Percentiles rank a stretch among this genome's conserved stretches.
Evolutionary conservation across 2,888 invertebrate species (phyloP).

Genomic region (Carcina quercana): DNA sequence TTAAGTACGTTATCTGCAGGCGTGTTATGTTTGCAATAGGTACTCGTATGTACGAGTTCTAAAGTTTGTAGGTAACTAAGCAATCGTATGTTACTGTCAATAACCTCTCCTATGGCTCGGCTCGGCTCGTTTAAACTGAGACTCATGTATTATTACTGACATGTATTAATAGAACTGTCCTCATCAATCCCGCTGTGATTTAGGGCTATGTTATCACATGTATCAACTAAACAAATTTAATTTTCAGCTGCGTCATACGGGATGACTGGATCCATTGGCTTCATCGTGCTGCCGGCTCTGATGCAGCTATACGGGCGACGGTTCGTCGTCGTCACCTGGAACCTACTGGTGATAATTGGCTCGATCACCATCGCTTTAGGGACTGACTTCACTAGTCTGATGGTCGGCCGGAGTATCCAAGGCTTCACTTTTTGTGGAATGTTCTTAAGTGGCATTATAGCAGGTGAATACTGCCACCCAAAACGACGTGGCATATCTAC

Average conservation of each 20-base stretch:
- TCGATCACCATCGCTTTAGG: constrained; percentile 15
- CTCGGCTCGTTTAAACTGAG: no score
- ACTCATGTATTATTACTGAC: no score
- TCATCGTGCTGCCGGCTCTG: constrained; percentile 14
- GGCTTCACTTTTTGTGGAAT: constrained; percentile 17
- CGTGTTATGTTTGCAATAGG: no score
- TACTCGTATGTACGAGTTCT: no score
- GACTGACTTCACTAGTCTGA: constrained; percentile 12
- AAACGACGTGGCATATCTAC: constrained; percentile 19
- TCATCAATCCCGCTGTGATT: no score
- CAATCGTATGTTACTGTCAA: no score
- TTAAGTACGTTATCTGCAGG: no score
- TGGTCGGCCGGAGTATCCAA: constrained; percentile 17
- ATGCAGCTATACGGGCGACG: constrained; percentile 20
- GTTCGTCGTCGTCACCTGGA: constrained; percentile 13
- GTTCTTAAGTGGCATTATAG: constrained; percentile 13
- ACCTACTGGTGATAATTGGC: constrained; percentile 13
- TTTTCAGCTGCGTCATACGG: constrained; percentile 8
- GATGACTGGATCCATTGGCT: constrained; percentile 12
- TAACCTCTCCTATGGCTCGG: no score
- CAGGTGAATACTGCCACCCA: constrained; percentile 19
- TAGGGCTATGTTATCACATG: no score
- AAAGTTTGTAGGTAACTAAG: no score
- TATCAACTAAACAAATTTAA: not conserved
- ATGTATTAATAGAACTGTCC: no score